Evolutionary conservation across 1,140 invertebrate genomes (phyloP), one percentile per base, ranked within the genome.

Genomic region (Drosophila seguyi): DNA sequence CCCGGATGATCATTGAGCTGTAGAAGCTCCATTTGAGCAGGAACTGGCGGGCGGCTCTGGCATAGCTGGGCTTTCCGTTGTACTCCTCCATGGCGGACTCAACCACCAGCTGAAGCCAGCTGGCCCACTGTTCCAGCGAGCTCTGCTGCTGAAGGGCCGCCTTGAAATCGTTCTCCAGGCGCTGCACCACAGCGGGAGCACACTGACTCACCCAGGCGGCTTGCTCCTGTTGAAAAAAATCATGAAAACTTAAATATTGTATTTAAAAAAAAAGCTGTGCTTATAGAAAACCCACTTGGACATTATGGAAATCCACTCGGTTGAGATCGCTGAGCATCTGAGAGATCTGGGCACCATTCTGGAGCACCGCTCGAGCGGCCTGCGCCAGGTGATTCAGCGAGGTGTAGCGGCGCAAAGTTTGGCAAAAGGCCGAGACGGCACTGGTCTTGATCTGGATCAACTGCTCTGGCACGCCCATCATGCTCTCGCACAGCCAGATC

Each of bases 21-120:
- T 99, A 99, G 94, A 99, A 99, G 65, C 98, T 99, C 99, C 99
- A 99, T 93, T 99, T 99, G 38, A 99, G 95, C 62, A 99, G 94
- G 94, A 99, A 99, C 92, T 99, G 97, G 31, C 97, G 95, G 14
- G 97, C 97, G 72, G 97, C 97, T 93, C 97, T 96, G n/a, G 97
- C 96, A 94, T 98, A 99, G 69, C 95, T 96, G 25, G 96, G 94
- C 87, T 96, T 96, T 7, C 96, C 96, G 91, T 97, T 96, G 92
- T 98, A 97, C 65, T 97, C 97, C 85, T 97, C 96, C 55, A 99
- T 94, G 41, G 98, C 97, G 83, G 95, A 95, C 75, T 97, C 96
- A 18, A 97, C 98, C 45, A 99, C 98, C 42, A 96, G 95, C 93
- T 99, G 98, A 65, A 99, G 94, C 99, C 99, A 99, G 44, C 95